Evolutionary conservation across 2,113 vertebrate species (phyloP).

Genomic region (Zosterops borbonicus): DNA sequence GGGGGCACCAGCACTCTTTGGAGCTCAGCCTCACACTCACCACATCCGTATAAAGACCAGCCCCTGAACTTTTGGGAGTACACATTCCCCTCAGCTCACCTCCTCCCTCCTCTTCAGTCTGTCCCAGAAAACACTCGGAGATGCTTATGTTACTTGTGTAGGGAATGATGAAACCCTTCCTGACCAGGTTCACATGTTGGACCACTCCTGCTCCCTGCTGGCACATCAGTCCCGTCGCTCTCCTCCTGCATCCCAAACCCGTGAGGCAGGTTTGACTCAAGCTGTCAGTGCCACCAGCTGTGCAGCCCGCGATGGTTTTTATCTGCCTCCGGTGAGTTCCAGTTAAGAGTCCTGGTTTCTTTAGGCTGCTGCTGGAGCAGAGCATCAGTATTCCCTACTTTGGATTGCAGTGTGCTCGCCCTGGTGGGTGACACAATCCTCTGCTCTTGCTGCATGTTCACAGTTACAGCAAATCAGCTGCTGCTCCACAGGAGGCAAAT

Average conservation of each 20-base stretch:
- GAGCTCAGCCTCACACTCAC: not conserved
- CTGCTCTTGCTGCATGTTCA: not conserved
- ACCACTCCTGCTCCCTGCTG: not conserved
- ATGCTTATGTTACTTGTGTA: accelerated
- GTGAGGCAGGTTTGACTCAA: accelerated
- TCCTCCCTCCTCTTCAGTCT: not conserved
- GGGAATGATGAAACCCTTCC: not conserved
- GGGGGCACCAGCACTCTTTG: not conserved
- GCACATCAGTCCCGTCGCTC: not conserved
- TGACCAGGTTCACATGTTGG: accelerated
- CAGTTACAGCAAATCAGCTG: not conserved
- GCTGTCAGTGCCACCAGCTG: not conserved
- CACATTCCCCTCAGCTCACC: not conserved
- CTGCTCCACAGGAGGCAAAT: not conserved
- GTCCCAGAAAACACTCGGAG: not conserved
- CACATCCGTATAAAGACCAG: not conserved
- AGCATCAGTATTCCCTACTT: not conserved
- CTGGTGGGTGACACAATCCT: not conserved
- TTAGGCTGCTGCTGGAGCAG: not conserved
- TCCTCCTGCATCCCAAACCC: not conserved
- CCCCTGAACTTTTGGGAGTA: accelerated
- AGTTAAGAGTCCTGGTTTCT: not conserved
- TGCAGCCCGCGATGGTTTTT: not conserved
- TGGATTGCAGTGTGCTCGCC: not conserved
- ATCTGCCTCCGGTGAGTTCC: not conserved